Evolutionary conservation across 2,888 invertebrate genomes (phyloP).

Genomic region (Noctuana brunneofusca): DNA sequence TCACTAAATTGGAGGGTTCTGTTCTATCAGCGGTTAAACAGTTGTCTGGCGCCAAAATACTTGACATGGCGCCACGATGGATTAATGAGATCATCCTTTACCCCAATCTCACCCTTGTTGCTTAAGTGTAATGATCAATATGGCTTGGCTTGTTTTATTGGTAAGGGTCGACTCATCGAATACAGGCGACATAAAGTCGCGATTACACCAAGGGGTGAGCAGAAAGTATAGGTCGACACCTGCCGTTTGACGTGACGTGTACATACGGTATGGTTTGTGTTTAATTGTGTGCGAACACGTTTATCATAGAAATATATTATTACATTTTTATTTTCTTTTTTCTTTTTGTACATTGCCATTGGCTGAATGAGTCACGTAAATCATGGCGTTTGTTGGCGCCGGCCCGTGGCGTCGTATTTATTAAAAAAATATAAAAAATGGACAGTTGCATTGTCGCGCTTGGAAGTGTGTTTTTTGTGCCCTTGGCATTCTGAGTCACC

Average conservation of each 20-base stretch:
- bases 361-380: conserved; percentile 2
- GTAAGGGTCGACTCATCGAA: conserved; percentile 17
- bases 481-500: conserved; percentile 6
- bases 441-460: neutral
- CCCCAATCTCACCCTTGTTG: conserved; percentile 6
- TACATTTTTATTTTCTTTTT: neutral
- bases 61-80: conserved; percentile 29
- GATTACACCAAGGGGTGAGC: conserved; percentile 20
- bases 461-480: neutral
- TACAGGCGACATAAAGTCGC: conserved; percentile 25
- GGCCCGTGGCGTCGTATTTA: neutral
- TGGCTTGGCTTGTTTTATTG: neutral
- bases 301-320: neutral
- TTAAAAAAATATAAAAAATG: conserved; percentile 4
- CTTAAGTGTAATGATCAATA: neutral
- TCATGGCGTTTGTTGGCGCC: neutral
- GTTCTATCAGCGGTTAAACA: conserved; percentile 14
- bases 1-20: conserved; percentile 26
- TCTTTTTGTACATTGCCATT: neutral
- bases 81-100: neutral
- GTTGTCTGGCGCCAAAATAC: conserved; percentile 35
- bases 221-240: conserved; percentile 19
- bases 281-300: neutral
- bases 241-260: conserved; percentile 24
- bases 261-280: neutral